Base-by-base conservation (phyloP, 2,113 vertebrate species). In the Pungitius pungitius region DNA sequence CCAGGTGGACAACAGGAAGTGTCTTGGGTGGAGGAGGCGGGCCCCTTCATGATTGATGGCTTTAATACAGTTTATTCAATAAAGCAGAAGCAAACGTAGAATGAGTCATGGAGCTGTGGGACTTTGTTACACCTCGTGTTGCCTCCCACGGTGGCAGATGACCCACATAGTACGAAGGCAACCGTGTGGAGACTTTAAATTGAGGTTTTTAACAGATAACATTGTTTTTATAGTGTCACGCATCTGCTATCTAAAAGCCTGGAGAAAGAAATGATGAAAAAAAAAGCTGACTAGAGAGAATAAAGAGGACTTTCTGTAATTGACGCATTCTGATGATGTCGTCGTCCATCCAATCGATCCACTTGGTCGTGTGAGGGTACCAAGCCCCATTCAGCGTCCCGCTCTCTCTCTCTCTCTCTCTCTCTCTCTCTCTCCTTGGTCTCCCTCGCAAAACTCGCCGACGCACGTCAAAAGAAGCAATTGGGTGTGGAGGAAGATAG, bases 21-120 rank as follows among this genome's bases (percentile, higher is more conserved):
- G 49, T 70, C 78, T 77, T 47, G 13, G 37, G 65, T 12, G 57
- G 56, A 52, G 8, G 55, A 75, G 42, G 18, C 1, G 0, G 49
- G 75, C 27, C 45, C 37, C 30, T 20, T 27, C 63, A 63, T 91
- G 88, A 92, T 91, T 88, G 89, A 92, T 90, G 86, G 86, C 83
- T 92, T 91, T 89, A 92, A 93, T 92, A 88, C 86, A 81, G 72
- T 54, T 22, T 75, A 82, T 73, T 77, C 87, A 84, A 78, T 90
- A 88, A 91, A 89, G 85, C 90, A 91, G 88, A 92, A 91, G 90
- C 87, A 92, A 91, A 88, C 79, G 75, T 68, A 81, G 85, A 88
- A 88, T 90, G 77, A 88, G 75, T 78, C 18, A 20, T 79, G 78
- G 83, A 82, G 66, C 54, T 66, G 40, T 17, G 73, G 60, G 52